Evolutionary conservation across 2,888 invertebrate genomes (phyloP).

Genomic region (Sycophila texana): DNA sequence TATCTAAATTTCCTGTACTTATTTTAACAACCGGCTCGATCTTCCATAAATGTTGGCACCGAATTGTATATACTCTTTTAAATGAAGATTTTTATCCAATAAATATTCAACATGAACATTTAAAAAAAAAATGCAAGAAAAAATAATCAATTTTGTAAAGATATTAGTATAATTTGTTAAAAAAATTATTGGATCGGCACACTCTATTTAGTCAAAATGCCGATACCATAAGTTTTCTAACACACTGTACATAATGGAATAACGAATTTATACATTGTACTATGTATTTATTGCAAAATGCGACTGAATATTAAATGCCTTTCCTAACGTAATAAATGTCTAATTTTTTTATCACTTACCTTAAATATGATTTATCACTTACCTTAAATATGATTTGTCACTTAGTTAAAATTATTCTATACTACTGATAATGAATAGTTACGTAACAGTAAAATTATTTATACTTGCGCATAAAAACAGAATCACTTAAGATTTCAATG

Average conservation of each 20-base stretch:
- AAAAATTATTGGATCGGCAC: slow-evolving; percentile 27
- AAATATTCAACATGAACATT: slow-evolving; percentile 34
- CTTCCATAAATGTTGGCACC: slow-evolving; percentile 36
- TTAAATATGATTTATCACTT: not conserved
- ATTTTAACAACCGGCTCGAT: slow-evolving; percentile 34
- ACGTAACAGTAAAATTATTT: slow-evolving; percentile 15
- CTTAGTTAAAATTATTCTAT: not conserved
- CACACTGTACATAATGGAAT: slow-evolving; percentile 51
- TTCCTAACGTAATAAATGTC: slow-evolving; percentile 26
- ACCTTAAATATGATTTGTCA: not conserved
- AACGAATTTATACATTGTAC: slow-evolving; percentile 48
- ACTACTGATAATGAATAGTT: slow-evolving; percentile 11
- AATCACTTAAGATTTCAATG: slow-evolving; percentile 5
- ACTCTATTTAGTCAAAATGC: slow-evolving; percentile 34
- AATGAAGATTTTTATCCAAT: slow-evolving; percentile 44
- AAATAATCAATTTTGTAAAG: slow-evolving; percentile 43
- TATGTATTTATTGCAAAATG: slow-evolving; percentile 53
- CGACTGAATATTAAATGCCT: slow-evolving; percentile 53
- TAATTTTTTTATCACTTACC: slow-evolving; percentile 5
- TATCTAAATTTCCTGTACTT: slow-evolving; percentile 48
- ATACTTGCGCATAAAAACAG: slow-evolving; percentile 2
- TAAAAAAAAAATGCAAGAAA: slow-evolving; percentile 11
- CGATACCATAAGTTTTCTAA: slow-evolving; percentile 45
- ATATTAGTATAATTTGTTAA: slow-evolving; percentile 39
- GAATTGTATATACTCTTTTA: slow-evolving; percentile 47